A percentile compares a stretch with the other conserved stretches of the same genome.
phyloP scores from a whole-genome alignment of 2,797 vertebrate species.

The Acanthis flammea region DNA sequence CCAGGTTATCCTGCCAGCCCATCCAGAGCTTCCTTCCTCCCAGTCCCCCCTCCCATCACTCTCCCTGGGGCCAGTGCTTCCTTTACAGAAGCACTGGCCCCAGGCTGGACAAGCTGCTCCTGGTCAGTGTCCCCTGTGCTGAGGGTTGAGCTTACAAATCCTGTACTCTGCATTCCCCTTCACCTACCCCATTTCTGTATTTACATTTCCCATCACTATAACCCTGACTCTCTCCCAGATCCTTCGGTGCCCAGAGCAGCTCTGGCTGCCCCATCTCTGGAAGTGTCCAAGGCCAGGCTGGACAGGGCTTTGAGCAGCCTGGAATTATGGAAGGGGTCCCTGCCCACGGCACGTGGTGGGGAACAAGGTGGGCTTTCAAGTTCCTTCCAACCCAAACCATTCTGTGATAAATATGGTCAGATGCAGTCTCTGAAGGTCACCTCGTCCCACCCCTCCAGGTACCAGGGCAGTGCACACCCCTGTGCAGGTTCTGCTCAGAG shows the following conservation, averaged over 20 bases:
- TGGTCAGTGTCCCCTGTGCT: not conserved
- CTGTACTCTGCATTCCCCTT: not conserved
- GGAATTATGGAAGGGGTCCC: not conserved
- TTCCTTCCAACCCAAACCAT: not conserved
- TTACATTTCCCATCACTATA: not conserved
- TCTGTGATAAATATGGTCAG: not conserved
- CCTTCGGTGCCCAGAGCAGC: not conserved
- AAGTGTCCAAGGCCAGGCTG: not conserved
- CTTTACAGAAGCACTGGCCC: fast-evolving
- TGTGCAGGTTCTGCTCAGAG: not conserved
- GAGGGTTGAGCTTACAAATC: not conserved
- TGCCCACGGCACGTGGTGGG: not conserved
- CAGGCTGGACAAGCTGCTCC: not conserved
- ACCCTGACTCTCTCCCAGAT: not conserved
- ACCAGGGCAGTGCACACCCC: not conserved
- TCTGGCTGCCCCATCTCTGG: not conserved
- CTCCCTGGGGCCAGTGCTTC: too few species aligned
- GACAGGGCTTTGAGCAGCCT: fast-evolving
- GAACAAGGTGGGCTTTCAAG: not conserved
- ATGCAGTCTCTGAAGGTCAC: not conserved
- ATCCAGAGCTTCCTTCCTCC: not conserved
- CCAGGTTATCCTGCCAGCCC: not conserved
- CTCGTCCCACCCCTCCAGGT: not conserved
- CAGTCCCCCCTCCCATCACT: fast-evolving
- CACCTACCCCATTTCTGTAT: not conserved